Percentiles rank a stretch among this genome's conserved stretches.
These are phyloP conservation scores for Rhogogaster chlorosoma DNA, from an alignment of 2,888 invertebrate species.

Conservation along the genomic window DNA sequence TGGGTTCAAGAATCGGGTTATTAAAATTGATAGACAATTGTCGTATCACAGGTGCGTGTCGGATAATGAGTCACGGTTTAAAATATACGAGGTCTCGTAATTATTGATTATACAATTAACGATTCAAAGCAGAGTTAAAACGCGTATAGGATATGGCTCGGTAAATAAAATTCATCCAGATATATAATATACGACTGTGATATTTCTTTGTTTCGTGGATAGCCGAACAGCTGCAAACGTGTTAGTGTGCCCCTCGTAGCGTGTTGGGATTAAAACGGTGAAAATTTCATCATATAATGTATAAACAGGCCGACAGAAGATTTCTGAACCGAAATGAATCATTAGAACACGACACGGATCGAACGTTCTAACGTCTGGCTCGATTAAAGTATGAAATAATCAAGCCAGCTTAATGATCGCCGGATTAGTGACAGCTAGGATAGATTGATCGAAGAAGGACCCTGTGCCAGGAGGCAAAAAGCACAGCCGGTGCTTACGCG, in stretches of 20 bases:
- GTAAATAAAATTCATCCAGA: background rate
- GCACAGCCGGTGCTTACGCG: slow-evolving; percentile 55
- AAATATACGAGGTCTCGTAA: slow-evolving; percentile 63
- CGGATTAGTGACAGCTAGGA: slow-evolving; percentile 64
- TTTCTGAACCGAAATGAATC: slow-evolving; percentile 30
- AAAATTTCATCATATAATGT: slow-evolving; percentile 30
- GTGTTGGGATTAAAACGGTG: slow-evolving; percentile 14
- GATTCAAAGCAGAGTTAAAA: background rate
- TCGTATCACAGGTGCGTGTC: slow-evolving; percentile 69
- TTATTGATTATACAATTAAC: slow-evolving; percentile 74
- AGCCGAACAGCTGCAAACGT: background rate
- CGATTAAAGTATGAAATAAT: slow-evolving; percentile 67
- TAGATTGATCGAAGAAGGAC: slow-evolving; percentile 64
- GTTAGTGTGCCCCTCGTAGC: background rate
- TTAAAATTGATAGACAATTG: slow-evolving; percentile 72
- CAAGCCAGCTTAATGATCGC: slow-evolving; percentile 68
- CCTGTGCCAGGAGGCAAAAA: slow-evolving; percentile 55
- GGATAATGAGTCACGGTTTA: slow-evolving; percentile 75
- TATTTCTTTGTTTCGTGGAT: slow-evolving; percentile 32
- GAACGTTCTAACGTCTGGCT: slow-evolving; percentile 39
- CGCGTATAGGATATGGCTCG: background rate
- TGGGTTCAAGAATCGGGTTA: slow-evolving; percentile 76
- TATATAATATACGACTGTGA: background rate
- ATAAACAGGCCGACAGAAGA: slow-evolving; percentile 11
- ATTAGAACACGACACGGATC: slow-evolving; percentile 39